Percentiles rank a stretch among this genome's conserved stretches.
phyloP scores from a whole-genome alignment of 2,888 invertebrate species.

The Ptilodon capucinus region DNA sequence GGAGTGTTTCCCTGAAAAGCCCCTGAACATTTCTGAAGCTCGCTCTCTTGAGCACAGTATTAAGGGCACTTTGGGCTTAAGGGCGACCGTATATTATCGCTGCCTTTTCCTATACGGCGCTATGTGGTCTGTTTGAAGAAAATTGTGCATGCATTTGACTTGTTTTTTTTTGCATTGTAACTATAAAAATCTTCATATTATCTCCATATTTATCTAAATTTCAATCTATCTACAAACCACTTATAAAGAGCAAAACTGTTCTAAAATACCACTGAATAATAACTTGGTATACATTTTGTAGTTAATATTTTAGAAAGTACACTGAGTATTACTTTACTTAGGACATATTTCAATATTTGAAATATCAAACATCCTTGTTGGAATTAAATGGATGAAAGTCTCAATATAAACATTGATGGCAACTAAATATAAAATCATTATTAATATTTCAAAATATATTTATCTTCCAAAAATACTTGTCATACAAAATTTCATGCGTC shows the following conservation, averaged over 20 bases:
- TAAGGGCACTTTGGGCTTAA: constrained; percentile 77
- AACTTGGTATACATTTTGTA: no score
- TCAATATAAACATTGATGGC: no score
- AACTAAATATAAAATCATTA: no score
- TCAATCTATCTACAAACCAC: no score
- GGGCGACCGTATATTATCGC: constrained; percentile 72
- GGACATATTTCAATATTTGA: no score
- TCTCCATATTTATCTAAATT: no score
- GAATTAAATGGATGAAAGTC: no score
- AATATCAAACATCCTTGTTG: no score
- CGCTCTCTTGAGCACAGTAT: constrained; percentile 80
- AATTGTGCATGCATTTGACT: neutral
- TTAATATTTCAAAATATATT: neutral
- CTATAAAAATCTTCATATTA: neutral
- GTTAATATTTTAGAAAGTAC: no score
- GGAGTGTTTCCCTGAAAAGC: constrained; percentile 79
- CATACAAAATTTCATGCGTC: neutral
- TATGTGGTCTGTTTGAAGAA: constrained; percentile 7
- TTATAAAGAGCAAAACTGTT: no score
- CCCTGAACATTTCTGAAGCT: constrained; percentile 75
- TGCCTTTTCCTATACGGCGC: constrained; percentile 51
- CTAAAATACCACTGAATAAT: no score
- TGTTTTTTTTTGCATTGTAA: neutral
- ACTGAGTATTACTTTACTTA: no score
- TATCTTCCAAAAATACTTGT: neutral